phyloP scores from a whole-genome alignment of 2,797 vertebrate species.

The Molothrus aeneus region DNA sequence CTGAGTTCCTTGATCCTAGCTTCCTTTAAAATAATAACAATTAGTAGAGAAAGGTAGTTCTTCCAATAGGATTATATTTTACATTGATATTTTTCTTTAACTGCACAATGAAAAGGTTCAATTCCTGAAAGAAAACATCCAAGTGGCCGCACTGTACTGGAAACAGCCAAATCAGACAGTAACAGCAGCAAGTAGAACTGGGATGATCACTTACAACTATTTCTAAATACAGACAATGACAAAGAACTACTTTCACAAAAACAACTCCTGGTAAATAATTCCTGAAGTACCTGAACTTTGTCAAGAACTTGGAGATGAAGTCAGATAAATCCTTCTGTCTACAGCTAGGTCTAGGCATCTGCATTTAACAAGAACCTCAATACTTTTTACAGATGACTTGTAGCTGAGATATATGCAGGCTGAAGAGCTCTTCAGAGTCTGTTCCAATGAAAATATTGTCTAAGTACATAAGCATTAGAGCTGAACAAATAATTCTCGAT shows the following conservation, averaged over 20 bases:
- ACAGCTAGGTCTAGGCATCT: conserved; percentile 23
- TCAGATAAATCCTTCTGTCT: conserved; percentile 15
- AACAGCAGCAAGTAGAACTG: background rate
- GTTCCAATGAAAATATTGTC: conserved; percentile 74
- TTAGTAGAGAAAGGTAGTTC: background rate
- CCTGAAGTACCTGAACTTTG: conserved; percentile 11
- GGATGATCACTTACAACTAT: background rate
- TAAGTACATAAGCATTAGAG: conserved; percentile 71
- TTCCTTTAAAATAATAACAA: background rate
- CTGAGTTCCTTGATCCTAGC: background rate
- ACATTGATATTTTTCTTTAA: background rate
- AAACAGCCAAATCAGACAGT: background rate
- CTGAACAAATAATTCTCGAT: conserved; percentile 71
- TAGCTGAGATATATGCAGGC: conserved; percentile 54
- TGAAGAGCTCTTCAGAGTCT: conserved; percentile 70
- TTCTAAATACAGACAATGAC: background rate
- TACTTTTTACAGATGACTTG: conserved; percentile 41
- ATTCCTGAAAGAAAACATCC: background rate
- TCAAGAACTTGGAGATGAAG: conserved; percentile 13
- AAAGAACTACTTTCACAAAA: background rate
- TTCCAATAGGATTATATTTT: background rate
- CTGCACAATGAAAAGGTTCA: background rate
- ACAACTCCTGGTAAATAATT: background rate
- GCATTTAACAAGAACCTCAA: conserved; percentile 51
- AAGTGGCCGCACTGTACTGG: background rate